Conservation (phyloP, 2,113 vertebrate species). For the Hippocampus mohnikei region DNA sequence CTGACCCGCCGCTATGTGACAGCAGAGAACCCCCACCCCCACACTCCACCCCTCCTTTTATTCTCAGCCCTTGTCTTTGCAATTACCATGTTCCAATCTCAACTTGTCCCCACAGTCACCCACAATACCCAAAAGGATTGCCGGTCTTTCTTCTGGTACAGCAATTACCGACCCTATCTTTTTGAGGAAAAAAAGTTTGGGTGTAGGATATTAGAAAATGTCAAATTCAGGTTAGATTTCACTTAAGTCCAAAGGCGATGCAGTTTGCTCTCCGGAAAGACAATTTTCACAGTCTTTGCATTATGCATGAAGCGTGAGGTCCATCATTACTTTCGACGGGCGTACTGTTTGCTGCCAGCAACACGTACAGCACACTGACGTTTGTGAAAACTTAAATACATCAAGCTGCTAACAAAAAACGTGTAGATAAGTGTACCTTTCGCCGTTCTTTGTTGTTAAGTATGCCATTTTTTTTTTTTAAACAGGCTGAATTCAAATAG, state of each 20-base stretch:
- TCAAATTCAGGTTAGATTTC: conserved; percentile 78
- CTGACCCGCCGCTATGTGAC: conserved; percentile 77
- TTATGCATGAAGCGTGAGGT: conserved; percentile 69
- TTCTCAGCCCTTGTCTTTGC: conserved; percentile 76
- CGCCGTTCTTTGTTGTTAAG: conserved; percentile 55
- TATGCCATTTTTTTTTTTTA: conserved; percentile 37
- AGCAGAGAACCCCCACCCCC: conserved; percentile 61
- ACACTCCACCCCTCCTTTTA: conserved; percentile 58
- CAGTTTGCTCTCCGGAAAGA: conserved; percentile 55
- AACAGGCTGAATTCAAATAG: conserved; percentile 47
- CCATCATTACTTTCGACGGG: conserved; percentile 50
- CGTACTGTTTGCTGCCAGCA: conserved; percentile 1
- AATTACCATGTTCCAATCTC: conserved; percentile 79
- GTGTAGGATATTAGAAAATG: conserved; percentile 78
- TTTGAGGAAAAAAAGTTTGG: conserved; percentile 73
- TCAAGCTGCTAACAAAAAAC: conserved; percentile 12
- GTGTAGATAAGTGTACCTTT: not conserved
- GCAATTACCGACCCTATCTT: conserved; percentile 76
- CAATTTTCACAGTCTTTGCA: conserved; percentile 58
- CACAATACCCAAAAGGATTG: conserved; percentile 75
- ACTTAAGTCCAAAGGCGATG: conserved; percentile 70
- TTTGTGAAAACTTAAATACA: conserved; percentile 5
- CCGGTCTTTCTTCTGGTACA: conserved; percentile 71
- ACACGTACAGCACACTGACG: conserved; percentile 18
- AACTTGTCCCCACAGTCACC: conserved; percentile 74